These are phyloP conservation scores for Phymastichus coffea DNA, from an alignment of 1,140 invertebrate species.

Conservation along the genomic window DNA sequence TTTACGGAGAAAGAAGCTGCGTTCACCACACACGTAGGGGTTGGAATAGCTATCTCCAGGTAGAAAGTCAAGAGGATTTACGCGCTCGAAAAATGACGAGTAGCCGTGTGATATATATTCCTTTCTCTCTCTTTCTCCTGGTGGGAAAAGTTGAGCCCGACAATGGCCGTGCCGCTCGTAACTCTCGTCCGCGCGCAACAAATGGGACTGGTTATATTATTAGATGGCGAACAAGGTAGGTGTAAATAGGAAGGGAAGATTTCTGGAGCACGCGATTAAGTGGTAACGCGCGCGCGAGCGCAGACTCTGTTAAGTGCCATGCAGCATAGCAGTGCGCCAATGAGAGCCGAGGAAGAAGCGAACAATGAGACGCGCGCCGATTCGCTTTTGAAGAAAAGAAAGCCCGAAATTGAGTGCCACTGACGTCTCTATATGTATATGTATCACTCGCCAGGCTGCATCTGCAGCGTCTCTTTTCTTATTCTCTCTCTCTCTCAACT, in stretches of 20 bases:
- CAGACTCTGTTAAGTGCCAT: slow-evolving; percentile 3
- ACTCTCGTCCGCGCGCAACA: slow-evolving; percentile 31
- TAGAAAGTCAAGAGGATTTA: slow-evolving; percentile 8
- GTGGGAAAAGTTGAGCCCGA: slow-evolving; percentile 27
- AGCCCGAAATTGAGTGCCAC: neutral
- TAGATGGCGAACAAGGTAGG: slow-evolving; percentile 23
- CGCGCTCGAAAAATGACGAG: neutral
- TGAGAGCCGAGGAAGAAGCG: neutral
- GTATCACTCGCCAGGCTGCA: neutral
- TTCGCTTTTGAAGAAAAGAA: neutral
- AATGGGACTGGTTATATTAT: slow-evolving; percentile 34
- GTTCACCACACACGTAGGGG: neutral
- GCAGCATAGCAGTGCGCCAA: slow-evolving; percentile 1
- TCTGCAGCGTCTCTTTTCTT: slow-evolving; percentile 6
- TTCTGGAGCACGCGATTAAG: slow-evolving; percentile 29
- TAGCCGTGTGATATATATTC: too few species aligned
- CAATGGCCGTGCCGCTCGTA: slow-evolving; percentile 30
- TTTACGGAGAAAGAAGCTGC: neutral
- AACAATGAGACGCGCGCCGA: neutral
- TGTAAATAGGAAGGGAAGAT: slow-evolving; percentile 28
- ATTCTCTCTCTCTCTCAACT: neutral
- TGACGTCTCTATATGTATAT: neutral
- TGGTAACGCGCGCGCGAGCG: slow-evolving; percentile 20
- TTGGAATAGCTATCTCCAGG: neutral
- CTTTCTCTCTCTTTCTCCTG: neutral